These are phyloP conservation scores for Tetramorium parvispinum DNA, from an alignment of 1,140 invertebrate genomes.

Conservation along the genomic window DNA sequence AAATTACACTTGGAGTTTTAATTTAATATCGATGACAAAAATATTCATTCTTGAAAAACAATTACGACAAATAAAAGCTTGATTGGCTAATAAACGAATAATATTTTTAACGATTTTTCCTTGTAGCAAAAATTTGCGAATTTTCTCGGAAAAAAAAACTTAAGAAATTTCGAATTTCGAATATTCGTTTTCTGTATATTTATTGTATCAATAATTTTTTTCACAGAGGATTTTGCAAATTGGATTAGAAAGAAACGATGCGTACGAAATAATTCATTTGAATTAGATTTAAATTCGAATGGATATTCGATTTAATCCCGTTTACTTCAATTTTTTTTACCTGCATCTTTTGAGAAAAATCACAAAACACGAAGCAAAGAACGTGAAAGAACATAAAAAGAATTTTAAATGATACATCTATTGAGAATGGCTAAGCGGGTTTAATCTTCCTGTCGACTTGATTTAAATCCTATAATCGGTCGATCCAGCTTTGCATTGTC, in stretches of 20 bases:
- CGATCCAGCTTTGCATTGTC: background rate
- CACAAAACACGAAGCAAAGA: background rate
- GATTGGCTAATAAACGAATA: background rate
- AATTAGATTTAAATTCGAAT: background rate
- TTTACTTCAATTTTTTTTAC: background rate
- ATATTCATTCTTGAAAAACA: background rate
- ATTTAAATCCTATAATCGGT: conserved; percentile 28
- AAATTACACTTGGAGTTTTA: background rate
- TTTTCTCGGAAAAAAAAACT: background rate
- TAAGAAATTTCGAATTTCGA: too few relatives aligned
- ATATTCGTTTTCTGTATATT: background rate
- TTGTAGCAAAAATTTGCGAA: background rate
- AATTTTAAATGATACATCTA: background rate
- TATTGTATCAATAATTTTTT: too few relatives aligned
- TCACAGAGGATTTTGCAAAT: background rate
- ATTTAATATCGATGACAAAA: background rate
- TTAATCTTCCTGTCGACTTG: background rate
- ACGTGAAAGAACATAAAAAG: background rate
- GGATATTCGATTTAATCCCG: background rate
- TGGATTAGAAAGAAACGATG: background rate
- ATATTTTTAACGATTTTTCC: background rate
- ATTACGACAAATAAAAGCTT: background rate
- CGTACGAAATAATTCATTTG: background rate
- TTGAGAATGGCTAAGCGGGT: background rate
- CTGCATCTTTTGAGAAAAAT: background rate